Base-by-base conservation (phyloP, 1,140 invertebrate genomes). In the Drosophila arawakana region DNA sequence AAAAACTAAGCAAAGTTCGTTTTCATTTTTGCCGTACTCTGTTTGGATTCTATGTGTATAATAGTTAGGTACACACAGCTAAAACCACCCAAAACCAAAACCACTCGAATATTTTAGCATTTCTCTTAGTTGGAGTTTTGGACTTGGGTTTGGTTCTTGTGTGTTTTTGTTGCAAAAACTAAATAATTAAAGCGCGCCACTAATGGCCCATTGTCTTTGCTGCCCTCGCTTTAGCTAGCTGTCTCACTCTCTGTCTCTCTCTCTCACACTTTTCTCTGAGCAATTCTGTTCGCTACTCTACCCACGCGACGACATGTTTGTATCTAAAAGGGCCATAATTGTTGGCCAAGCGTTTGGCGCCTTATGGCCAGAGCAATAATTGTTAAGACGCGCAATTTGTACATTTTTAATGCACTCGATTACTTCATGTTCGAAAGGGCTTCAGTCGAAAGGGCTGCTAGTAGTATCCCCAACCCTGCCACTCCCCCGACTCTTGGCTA, bases 141-240 rank as follows among this genome's bases (percentile, higher is more conserved):
- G 60, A 63, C 62, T 37, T 54, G 62, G 30, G 50, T 50, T 63
- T 47, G 37, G 37, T 39, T 39, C 25, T 39, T 39, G 37, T 39
- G 37, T 57, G 73, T 74, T 81, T 75, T 79, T 60, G 57, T 69
- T 69, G 57, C 78, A 70, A 73, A 80, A 86, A 81, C 84, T 88
- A 88, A 88, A 88, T 88, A 88, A 88, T 88, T 88, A 88, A 88
- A 88, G 84, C 83, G 76, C 80, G 84, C 84, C 88, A 77, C 83
- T 86, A 86, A 86, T 86, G 83, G 83, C 76, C 84, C 83, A 86
- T 86, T 86, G 83, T 86, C 83, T 86, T 83, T 85, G 74, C 55
- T 35, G 60, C 57, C 43, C 61, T 60, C 55, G 47, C 21, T n/a
- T 18, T 35, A 30, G 37, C 25, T n/a, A 13, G 5, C 52, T 52